These are phyloP conservation scores for Nephrotoma guestfalica DNA, from an alignment of 2,888 invertebrate species.

Conservation along the genomic window DNA sequence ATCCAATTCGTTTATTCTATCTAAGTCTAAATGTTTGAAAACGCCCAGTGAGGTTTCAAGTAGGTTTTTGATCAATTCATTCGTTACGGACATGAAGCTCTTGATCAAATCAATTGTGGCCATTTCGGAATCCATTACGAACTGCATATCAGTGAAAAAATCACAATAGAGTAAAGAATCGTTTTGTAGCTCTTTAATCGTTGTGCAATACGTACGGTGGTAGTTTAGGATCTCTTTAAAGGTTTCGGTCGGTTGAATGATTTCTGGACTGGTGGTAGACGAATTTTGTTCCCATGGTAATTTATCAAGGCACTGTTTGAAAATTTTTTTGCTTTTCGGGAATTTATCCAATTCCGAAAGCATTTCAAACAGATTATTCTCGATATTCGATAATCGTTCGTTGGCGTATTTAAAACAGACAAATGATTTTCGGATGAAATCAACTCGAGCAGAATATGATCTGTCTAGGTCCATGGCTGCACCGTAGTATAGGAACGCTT, in stretches of 20 bases:
- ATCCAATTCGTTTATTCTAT: not conserved
- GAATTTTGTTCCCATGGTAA: conserved; percentile 9
- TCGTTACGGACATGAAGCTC: not conserved
- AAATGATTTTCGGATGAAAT: conserved; percentile 11
- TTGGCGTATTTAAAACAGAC: conserved; percentile 12
- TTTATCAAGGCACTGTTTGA: conserved; percentile 11
- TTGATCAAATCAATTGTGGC: conserved; percentile 23
- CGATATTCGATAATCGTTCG: conserved; percentile 9
- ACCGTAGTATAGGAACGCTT: conserved; percentile 24
- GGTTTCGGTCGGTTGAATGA: conserved; percentile 21
- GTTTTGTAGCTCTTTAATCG: conserved; percentile 17
- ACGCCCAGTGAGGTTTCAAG: not conserved
- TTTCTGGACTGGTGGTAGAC: not conserved
- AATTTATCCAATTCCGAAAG: conserved; percentile 7
- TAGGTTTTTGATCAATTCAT: not conserved
- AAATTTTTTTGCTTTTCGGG: conserved; percentile 6
- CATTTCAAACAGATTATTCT: conserved; percentile 9
- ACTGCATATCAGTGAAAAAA: conserved; percentile 30
- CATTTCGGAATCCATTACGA: conserved; percentile 28
- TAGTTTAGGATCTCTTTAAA: conserved; percentile 24
- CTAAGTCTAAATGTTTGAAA: conserved; percentile 1
- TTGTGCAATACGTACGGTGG: conserved; percentile 29
- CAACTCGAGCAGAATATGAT: conserved; percentile 9
- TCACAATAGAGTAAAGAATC: conserved; percentile 20
- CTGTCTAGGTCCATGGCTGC: conserved; percentile 25